phyloP scores from a whole-genome alignment of 1,140 invertebrate genomes.

The Heliconius congener region DNA sequence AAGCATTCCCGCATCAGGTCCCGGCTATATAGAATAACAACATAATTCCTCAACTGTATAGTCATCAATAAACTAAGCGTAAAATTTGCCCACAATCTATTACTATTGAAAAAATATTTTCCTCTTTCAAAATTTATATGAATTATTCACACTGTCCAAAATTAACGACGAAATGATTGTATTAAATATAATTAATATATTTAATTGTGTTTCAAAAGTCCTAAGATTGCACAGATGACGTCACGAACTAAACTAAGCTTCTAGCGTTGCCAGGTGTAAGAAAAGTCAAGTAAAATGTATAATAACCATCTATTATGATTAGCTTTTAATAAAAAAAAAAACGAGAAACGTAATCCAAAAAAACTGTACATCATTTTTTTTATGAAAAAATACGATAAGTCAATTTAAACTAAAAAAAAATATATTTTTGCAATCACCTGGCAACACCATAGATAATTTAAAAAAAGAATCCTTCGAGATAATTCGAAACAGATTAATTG shows the following conservation, averaged over 20 bases:
- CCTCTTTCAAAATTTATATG: constrained; percentile 36
- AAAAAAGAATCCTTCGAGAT: constrained; percentile 19
- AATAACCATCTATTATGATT: neutral
- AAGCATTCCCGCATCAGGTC: constrained; percentile 19
- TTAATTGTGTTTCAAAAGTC: constrained; percentile 17
- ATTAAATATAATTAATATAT: constrained; percentile 13
- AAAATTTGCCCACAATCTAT: constrained; percentile 57
- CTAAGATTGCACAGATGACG: constrained; percentile 32
- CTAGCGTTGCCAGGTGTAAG: neutral
- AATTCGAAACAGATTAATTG: constrained; percentile 27
- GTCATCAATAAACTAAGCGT: constrained; percentile 60
- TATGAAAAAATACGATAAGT: neutral
- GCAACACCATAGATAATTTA: neutral
- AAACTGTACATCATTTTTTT: no score
- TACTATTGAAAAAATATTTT: constrained; percentile 66
- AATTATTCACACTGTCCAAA: constrained; percentile 25
- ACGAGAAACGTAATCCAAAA: no score
- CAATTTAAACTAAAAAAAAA: neutral
- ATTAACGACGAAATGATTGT: neutral
- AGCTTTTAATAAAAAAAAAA: neutral
- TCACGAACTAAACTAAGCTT: constrained; percentile 31
- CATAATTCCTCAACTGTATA: constrained; percentile 73
- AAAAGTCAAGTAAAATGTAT: neutral
- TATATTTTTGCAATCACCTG: neutral
- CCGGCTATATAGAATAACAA: constrained; percentile 29